A percentile compares a stretch with the other conserved stretches of the same genome.
phyloP scores from a whole-genome alignment of 2,797 vertebrate genomes.

The Odontamblyopus lacepedii region DNA sequence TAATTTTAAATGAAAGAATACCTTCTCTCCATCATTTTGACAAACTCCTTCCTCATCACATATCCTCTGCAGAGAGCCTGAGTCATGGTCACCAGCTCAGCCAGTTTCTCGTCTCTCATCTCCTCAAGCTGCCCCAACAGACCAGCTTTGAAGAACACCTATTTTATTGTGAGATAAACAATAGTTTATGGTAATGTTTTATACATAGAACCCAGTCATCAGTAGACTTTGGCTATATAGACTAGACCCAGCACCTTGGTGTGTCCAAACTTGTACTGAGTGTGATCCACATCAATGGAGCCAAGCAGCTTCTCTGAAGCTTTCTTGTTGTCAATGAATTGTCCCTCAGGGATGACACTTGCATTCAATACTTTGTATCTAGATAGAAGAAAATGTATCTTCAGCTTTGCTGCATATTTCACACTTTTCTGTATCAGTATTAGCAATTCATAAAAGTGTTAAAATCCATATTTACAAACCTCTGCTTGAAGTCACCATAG shows the following conservation, averaged over 20 bases:
- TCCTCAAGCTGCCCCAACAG: slow-evolving; percentile 84
- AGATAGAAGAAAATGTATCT: too few species aligned
- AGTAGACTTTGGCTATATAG: background rate
- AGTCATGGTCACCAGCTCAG: slow-evolving; percentile 79
- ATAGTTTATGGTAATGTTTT: background rate
- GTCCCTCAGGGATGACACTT: slow-evolving; percentile 85
- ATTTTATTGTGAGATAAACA: background rate
- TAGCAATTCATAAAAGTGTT: too few species aligned
- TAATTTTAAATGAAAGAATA: background rate
- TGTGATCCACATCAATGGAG: slow-evolving; percentile 84
- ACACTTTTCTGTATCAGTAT: too few species aligned
- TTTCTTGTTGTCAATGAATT: slow-evolving; percentile 90
- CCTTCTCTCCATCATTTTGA: slow-evolving; percentile 84
- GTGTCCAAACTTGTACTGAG: slow-evolving; percentile 3
- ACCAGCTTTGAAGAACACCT: slow-evolving; percentile 91
- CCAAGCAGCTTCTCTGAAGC: slow-evolving; percentile 87
- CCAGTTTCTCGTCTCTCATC: slow-evolving; percentile 87
- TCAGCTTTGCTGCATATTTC: background rate
- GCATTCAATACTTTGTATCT: slow-evolving; percentile 88
- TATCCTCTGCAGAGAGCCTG: slow-evolving; percentile 82
- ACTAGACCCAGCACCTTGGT: background rate
- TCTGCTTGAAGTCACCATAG: slow-evolving; percentile 3
- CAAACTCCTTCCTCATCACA: slow-evolving; percentile 82
- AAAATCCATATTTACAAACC: background rate
- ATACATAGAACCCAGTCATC: background rate